Base-by-base conservation (phyloP, 2,797 vertebrate species). In the Coreius guichenoti region DNA sequence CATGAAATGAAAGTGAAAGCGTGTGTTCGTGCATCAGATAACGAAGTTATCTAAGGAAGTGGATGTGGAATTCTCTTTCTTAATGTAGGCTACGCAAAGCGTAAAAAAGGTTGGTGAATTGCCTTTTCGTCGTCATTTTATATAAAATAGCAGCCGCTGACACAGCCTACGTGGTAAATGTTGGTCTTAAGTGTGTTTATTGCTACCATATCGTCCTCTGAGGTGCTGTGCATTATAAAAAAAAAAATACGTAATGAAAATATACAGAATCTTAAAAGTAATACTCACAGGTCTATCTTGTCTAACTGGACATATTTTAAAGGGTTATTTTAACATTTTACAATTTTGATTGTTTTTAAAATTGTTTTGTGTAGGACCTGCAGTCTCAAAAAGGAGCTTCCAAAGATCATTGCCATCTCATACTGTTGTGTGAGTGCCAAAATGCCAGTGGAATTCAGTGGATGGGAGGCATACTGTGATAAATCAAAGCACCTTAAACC, bases 381-480 rank as follows among this genome's bases (percentile, higher is more conserved):
- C 39, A 69, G 69, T 43, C 26, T 63, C 43, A n/a, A 1, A 73
- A 47, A 58, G 39, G 51, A 49, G 33, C 5, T 1, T 17, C 75
- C 33, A 58, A n/a, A 77, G 17, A 13, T 76, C 58, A 21, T 6
- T 51, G 21, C 13, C 1, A 3, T 68, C 26, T 26, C n/a, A 63
- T 16, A 43, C 67, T 49, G 61, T 51, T 73, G 14, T 1, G 33
- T 63, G 47, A 88, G 26, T 63, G 73, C 14, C 56, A 87, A 29
- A 29, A 92, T 90, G 91, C 70, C 90, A 17, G 39, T 92, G 45
- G 80, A 61, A 26, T 92, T 91, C 79, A 88, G 68, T 33, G 91
- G 91, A 51, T 92, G 91, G 90, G 51, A 88, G 56, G 54, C 86
- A 7, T 86, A 26, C 79, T n/a, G 16, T 58, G 90, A 90, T 58